Conservation (phyloP, 1,140 invertebrate genomes). For the Calephelis virginiensis region DNA sequence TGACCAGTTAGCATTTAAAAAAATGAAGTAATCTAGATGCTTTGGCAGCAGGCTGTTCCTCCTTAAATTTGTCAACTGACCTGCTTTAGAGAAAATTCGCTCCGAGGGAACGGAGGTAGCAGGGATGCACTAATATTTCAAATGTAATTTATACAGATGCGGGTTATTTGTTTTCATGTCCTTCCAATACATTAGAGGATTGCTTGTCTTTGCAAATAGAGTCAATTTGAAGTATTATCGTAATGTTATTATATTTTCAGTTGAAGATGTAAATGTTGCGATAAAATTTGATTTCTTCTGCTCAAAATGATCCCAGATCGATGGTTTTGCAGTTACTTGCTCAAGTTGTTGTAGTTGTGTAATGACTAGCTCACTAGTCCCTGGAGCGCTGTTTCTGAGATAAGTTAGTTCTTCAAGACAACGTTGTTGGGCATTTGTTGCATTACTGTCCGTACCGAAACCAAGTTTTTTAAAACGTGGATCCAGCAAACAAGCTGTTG, state of each 20-base stretch:
- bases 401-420: background rate
- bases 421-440: constrained; percentile 7
- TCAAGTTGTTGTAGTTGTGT: constrained; percentile 16
- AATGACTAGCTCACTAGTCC: background rate
- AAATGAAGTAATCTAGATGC: constrained; percentile 16
- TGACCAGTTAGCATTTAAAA: constrained; percentile 15
- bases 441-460: constrained; percentile 13
- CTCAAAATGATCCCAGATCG: constrained; percentile 19
- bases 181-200: constrained; percentile 21
- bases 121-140: constrained; percentile 21
- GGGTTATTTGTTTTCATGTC: constrained; percentile 23
- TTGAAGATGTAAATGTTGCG: background rate
- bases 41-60: constrained; percentile 15
- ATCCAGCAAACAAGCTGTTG: constrained; percentile 4
- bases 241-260: constrained; percentile 19
- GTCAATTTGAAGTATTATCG: constrained; percentile 17
- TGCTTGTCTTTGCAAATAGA: constrained; percentile 4
- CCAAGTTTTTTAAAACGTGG: constrained; percentile 5
- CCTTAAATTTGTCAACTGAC: constrained; percentile 20
- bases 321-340: constrained; percentile 18
- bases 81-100: constrained; percentile 17
- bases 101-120: constrained; percentile 19
- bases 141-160: constrained; percentile 19
- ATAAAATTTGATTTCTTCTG: background rate
- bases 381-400: constrained; percentile 1